Evolutionary conservation across 2,888 invertebrate genomes (phyloP).

Genomic region (Deilephila elpenor): DNA sequence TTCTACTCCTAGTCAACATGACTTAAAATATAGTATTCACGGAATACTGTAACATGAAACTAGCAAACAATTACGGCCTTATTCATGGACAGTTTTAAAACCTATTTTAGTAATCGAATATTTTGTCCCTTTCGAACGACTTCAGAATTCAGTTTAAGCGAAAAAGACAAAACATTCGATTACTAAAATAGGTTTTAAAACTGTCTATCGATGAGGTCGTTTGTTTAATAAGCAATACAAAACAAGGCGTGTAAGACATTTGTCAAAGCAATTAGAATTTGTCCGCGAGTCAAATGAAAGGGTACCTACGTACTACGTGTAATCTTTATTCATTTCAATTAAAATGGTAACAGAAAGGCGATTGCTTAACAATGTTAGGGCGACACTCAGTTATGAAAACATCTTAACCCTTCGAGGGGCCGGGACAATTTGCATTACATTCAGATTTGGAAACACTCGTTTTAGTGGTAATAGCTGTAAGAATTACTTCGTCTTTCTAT

Average conservation of each 20-base stretch:
- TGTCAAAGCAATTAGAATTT: constrained; percentile 43
- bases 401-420: constrained; percentile 75
- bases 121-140: too few relatives aligned
- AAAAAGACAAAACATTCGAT: too few relatives aligned
- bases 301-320: constrained; percentile 27
- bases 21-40: too few relatives aligned
- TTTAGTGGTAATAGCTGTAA: constrained; percentile 30
- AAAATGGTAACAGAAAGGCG: constrained; percentile 48
- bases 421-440: constrained; percentile 75
- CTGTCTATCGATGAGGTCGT: too few relatives aligned
- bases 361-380: constrained; percentile 44
- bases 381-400: constrained; percentile 79
- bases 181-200: too few relatives aligned
- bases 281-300: constrained; percentile 22
- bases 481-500: constrained; percentile 3
- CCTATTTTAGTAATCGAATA: too few relatives aligned
- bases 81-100: too few relatives aligned
- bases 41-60: neutral
- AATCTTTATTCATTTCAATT: constrained; percentile 50
- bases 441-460: constrained; percentile 64
- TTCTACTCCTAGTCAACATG: too few relatives aligned
- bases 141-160: too few relatives aligned
- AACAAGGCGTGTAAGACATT: constrained; percentile 36
- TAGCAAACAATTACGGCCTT: neutral
- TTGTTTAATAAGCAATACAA: neutral